Base-by-base conservation (phyloP, 2,888 invertebrate species). In the Folsomia candida region DNA sequence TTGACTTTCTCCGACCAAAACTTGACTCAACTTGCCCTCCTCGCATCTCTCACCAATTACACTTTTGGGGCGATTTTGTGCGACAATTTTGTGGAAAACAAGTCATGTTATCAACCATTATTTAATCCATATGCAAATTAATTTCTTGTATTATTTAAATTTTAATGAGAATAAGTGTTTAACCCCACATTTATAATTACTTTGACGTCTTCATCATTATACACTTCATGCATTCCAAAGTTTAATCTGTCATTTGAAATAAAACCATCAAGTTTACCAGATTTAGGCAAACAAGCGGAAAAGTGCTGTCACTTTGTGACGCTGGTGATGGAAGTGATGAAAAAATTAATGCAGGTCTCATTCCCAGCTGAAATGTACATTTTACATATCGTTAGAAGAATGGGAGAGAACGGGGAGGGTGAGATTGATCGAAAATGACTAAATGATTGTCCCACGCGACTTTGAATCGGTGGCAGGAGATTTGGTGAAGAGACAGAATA, bases 381-480 rank as follows among this genome's bases (percentile, higher is more conserved):
- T 54, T 54, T 54, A 22, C 6, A n/a, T n/a, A 20, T 54, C 11
- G 6, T 14, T n/a, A 54, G n/a, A 54, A 20, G 4, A 54, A n/a
- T 14, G 54, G 54, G 18, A 22, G 54, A 20, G 54, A 18, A 20
- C 18, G 54, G 18, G 54, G 54, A 22, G 11, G 18, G 20, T 4
- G 20, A 4, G 47, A 26, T 2, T 24, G 14, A 57, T 29, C 65
- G 28, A 25, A 63, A 47, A 60, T 60, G 22, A 66, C 63, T 67
- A 27, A 37, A 47, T 51, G 62, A 51, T 47, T 57, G 24, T 24
- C 37, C 60, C 37, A 37, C 37, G 37, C 37, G 37, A 37, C 37
- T 37, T 37, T 37, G 37, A 37, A 37, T 37, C 6, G 4, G 37
- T 37, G 37, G 37, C 37, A 37, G 14, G 14, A 37, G 37, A 37